Base-by-base conservation (phyloP, 2,888 invertebrate species). In the Sussaba pulchella region DNA sequence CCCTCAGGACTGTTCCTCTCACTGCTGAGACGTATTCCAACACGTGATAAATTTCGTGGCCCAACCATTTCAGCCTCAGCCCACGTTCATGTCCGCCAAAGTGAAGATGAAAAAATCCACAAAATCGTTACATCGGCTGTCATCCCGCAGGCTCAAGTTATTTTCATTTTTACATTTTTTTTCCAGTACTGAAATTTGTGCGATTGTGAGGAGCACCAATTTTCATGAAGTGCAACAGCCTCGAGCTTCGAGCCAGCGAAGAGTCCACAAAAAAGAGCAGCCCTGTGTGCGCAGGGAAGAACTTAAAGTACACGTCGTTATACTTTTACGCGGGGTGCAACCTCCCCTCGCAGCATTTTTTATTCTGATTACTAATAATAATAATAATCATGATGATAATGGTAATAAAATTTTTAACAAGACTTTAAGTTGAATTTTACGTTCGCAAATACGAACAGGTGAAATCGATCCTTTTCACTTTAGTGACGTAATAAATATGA, bases 181-280 rank as follows among this genome's bases (percentile, higher is more conserved):
- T 63, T n/a, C 8, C 4, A 36, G 54, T 8, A 26, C 36, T 63
- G 26, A 64, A 66, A 57, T 45, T 43, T 66, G 41, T 66, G 26
- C 64, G 45, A 64, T 72, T 66, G n/a, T n/a, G 31, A 5, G 17
- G 12, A 63, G 45, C 41, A 50, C 36, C 41, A 31, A 10, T 52
- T 63, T 61, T 43, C 31, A 63, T 64, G 31, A 14, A n/a, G 26
- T 19, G 36, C 41, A 2, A 17, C n/a, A 26, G 64, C 73, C 73
- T 43, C 26, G 26, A 54, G 64, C 31, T 2, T 17, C 64, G 64
- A 66, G 73, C 43, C 64, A 64, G 17, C 8, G 14, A 9, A 45
- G n/a, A 41, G 64, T 17, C 43, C 10, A 31, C 12, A 54, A 57
- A 73, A 64, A 73, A 52, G 3, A 31, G 14, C 24, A 24, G 9